Evolutionary conservation across 2,797 vertebrate species (phyloP).

Genomic region (Synaphobranchus kaupii): DNA sequence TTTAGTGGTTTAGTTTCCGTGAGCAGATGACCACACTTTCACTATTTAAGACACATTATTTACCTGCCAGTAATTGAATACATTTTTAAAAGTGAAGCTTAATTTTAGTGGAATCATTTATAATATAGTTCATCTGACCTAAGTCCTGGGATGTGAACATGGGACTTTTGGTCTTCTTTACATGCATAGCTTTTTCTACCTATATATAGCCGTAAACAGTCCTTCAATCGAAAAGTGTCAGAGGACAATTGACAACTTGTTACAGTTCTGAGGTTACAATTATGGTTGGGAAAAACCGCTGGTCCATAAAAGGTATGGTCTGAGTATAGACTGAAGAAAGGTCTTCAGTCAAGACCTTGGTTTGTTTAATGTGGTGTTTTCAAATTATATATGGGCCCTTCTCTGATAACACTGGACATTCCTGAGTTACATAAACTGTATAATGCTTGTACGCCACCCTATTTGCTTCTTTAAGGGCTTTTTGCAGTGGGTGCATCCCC

Average conservation of each 20-base stretch:
- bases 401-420: neutral
- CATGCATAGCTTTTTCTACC: too few relatives aligned
- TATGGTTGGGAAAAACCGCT: neutral
- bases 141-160: too few relatives aligned
- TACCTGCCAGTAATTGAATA: too few relatives aligned
- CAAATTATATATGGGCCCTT: neutral
- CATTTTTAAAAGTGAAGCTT: too few relatives aligned
- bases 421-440: neutral
- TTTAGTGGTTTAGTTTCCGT: neutral
- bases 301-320: neutral
- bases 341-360: neutral
- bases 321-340: neutral
- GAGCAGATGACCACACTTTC: neutral
- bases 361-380: neutral
- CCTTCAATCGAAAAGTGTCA: too few relatives aligned
- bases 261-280: neutral
- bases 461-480: neutral
- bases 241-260: neutral
- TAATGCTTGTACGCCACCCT: neutral
- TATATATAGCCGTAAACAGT: too few relatives aligned
- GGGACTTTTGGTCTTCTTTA: too few relatives aligned
- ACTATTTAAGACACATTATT: neutral
- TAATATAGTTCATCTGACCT: too few relatives aligned
- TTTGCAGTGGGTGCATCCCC: neutral
- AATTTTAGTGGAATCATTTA: too few relatives aligned